Percentiles rank a stretch among this genome's conserved stretches.
Conservation (phyloP, 2,797 vertebrate genomes). For the Tinamus major region DNA sequence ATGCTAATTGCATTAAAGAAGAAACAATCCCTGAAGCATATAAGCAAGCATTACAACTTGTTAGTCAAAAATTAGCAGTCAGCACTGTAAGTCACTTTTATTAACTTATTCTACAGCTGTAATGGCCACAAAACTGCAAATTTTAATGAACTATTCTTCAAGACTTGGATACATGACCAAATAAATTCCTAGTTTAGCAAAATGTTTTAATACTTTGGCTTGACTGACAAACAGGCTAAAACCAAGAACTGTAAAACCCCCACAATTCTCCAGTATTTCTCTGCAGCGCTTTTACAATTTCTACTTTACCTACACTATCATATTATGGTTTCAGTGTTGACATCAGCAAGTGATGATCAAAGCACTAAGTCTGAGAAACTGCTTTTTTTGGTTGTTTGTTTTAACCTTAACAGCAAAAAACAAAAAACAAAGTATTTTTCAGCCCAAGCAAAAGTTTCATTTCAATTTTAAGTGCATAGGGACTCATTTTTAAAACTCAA, state of each 20-base stretch:
- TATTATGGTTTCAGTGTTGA: neutral
- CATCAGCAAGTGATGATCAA: neutral
- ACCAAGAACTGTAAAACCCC: neutral
- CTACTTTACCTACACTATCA: neutral
- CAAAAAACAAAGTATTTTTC: rapidly evolving
- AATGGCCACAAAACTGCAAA: constrained; percentile 1
- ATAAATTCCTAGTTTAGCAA: neutral
- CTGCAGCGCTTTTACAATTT: neutral
- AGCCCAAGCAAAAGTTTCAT: neutral
- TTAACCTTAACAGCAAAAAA: neutral
- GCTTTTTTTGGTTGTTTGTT: neutral
- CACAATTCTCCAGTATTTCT: neutral
- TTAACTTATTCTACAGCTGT: constrained; percentile 36
- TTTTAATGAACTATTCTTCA: neutral
- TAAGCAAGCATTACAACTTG: neutral
- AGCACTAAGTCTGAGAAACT: neutral
- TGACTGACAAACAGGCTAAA: neutral
- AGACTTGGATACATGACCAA: neutral
- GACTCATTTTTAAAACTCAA: neutral
- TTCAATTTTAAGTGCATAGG: neutral
- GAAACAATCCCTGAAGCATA: constrained; percentile 43
- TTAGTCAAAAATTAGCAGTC: constrained; percentile 55
- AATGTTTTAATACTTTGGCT: neutral
- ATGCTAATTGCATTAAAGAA: constrained; percentile 58
- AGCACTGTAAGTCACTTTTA: constrained; percentile 49